Evolutionary conservation across 2,888 invertebrate genomes (phyloP).

Genomic region (Oscheius sp.): DNA sequence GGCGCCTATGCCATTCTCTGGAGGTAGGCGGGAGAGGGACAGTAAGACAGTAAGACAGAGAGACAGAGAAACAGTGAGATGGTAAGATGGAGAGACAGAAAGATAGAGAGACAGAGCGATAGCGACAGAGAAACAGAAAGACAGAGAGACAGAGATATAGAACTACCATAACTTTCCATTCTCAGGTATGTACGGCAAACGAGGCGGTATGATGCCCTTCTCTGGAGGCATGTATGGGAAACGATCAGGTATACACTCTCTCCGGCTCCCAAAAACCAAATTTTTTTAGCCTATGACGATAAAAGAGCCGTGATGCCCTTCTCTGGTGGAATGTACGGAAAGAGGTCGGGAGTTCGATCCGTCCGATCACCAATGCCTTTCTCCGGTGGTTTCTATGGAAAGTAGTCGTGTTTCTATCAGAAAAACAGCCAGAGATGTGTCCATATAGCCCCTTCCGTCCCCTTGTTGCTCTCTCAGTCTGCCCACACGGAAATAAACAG

Average conservation of each 20-base stretch:
- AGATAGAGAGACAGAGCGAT: not conserved
- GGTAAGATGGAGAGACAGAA: too few species aligned
- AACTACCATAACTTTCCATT: too few species aligned
- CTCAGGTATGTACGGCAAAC: constrained; percentile 41
- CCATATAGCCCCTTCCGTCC: not conserved
- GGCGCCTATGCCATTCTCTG: constrained; percentile 53
- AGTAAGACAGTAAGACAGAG: too few species aligned
- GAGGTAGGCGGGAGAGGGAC: constrained; percentile 39
- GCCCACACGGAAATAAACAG: not conserved
- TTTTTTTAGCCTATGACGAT: constrained; percentile 4
- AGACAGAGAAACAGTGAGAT: too few species aligned
- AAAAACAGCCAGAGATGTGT: not conserved
- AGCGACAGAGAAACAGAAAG: not conserved
- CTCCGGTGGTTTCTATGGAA: constrained; percentile 37
- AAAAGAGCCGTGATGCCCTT: constrained; percentile 35
- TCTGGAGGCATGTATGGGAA: constrained; percentile 63
- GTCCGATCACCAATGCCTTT: constrained; percentile 34
- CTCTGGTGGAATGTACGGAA: constrained; percentile 39
- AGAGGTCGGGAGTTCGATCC: constrained; percentile 19
- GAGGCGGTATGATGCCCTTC: constrained; percentile 48
- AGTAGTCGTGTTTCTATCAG: not conserved
- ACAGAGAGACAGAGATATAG: too few species aligned
- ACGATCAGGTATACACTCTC: constrained; percentile 34
- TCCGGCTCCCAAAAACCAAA: not conserved
- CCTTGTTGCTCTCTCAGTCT: not conserved